Conservation (phyloP, 2,797 vertebrate genomes). For the Lutjanus campechanus region DNA sequence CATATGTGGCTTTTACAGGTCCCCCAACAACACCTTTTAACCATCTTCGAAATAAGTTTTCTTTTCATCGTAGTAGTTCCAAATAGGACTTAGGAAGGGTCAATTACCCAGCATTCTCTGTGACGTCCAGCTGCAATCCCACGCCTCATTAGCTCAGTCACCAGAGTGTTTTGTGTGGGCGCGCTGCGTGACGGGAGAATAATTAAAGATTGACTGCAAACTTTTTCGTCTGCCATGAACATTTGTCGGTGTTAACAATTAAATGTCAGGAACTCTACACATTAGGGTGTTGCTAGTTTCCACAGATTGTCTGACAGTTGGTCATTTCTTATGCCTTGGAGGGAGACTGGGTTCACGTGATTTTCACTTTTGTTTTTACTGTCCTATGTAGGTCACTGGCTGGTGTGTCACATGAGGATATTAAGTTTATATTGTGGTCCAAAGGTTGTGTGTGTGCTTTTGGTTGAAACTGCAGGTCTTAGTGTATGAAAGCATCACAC, state of each 20-base stretch:
- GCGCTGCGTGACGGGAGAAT: background rate
- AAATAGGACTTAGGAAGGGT: no score
- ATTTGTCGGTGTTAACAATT: background rate
- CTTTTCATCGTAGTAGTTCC: no score
- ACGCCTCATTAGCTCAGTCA: constrained; percentile 24
- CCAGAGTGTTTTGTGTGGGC: constrained; percentile 13
- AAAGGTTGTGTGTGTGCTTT: constrained; percentile 41
- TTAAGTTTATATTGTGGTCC: constrained; percentile 14
- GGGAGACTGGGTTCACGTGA: background rate
- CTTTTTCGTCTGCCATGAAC: background rate
- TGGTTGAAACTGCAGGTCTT: background rate
- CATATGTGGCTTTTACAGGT: no score
- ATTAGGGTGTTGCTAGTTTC: background rate
- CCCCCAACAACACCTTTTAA: no score
- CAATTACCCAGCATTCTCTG: constrained; percentile 33
- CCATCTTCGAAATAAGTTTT: no score
- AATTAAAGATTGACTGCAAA: constrained; percentile 14
- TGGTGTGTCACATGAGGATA: background rate
- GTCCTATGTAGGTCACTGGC: background rate
- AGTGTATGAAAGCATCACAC: background rate
- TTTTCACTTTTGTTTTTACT: constrained; percentile 50
- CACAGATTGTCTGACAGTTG: constrained; percentile 3
- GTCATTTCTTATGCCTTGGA: constrained; percentile 15
- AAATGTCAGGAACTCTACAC: background rate
- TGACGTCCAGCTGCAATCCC: constrained; percentile 4